Evolutionary conservation across 1,140 invertebrate genomes (phyloP).

Genomic region (Camponotus floridanus): DNA sequence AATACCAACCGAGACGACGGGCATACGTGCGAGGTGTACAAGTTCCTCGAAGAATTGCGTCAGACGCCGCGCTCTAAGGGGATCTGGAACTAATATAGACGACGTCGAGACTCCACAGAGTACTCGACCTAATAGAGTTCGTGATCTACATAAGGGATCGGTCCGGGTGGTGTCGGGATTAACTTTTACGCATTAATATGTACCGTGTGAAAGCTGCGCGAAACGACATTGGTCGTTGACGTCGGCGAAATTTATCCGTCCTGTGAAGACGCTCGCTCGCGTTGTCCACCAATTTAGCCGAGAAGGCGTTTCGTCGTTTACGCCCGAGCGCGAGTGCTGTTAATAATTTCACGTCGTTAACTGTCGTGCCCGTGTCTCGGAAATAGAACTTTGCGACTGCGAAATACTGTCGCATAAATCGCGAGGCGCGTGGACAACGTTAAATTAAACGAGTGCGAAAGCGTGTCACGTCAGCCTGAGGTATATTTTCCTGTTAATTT

Average conservation of each 20-base stretch:
- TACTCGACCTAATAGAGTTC: conserved; percentile 71
- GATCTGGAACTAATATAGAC: conserved; percentile 57
- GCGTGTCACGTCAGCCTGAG: background rate
- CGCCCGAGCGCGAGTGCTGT: conserved; percentile 57
- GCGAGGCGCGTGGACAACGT: conserved; percentile 37
- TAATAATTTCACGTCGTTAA: conserved; percentile 74
- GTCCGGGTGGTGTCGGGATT: conserved; percentile 57
- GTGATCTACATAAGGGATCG: conserved; percentile 75
- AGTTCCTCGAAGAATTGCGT: conserved; percentile 67
- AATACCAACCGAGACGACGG: conserved; percentile 17
- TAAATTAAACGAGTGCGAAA: conserved; percentile 52
- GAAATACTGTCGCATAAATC: conserved; percentile 60
- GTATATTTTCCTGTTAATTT: conserved; percentile 18
- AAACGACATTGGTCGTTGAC: background rate
- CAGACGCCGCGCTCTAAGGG: conserved; percentile 15
- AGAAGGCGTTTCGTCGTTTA: conserved; percentile 66
- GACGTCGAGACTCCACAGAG: conserved; percentile 38
- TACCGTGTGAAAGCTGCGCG: conserved; percentile 45
- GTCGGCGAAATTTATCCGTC: conserved; percentile 66
- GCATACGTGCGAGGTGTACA: conserved; percentile 41
- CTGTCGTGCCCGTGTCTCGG: conserved; percentile 54
- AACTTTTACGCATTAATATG: conserved; percentile 77
- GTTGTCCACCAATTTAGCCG: conserved; percentile 73
- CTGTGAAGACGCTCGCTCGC: conserved; percentile 56
- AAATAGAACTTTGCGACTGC: conserved; percentile 63